Evolutionary conservation across 2,113 vertebrate species (phyloP).

Genomic region (Prinia subflava): DNA sequence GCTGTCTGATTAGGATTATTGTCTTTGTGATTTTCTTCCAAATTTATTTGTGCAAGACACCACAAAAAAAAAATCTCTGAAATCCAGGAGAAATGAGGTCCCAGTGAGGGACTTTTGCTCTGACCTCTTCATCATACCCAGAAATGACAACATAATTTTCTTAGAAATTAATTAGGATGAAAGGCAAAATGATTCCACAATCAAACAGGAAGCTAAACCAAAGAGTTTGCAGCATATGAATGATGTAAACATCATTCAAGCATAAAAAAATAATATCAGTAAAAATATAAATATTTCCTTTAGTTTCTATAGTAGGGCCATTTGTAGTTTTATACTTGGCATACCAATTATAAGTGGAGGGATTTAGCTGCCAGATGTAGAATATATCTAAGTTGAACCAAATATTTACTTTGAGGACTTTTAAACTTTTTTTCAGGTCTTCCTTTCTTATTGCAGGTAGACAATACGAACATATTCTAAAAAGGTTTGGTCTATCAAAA

Average conservation of each 20-base stretch:
- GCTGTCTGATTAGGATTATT: background rate
- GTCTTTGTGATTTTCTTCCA: background rate
- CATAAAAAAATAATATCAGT: background rate
- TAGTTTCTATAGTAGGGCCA: background rate
- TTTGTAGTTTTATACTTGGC: background rate
- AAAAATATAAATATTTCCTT: background rate
- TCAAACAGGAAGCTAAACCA: background rate
- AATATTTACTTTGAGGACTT: background rate
- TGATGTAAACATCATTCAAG: background rate
- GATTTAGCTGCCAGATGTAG: background rate
- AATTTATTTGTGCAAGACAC: background rate
- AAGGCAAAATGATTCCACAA: background rate
- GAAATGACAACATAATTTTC: background rate
- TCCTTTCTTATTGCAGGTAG: background rate
- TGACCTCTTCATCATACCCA: background rate
- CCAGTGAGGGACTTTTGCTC: background rate
- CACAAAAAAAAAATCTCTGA: background rate
- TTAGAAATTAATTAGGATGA: background rate
- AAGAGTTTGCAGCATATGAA: background rate
- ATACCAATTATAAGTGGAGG: background rate
- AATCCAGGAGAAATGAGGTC: background rate
- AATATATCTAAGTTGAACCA: background rate
- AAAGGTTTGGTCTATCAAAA: background rate
- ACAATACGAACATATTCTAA: fast-evolving
- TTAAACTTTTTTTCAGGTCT: background rate